Evolutionary conservation across 1,140 invertebrate species (phyloP).

Genomic region (Aethina tumida): DNA sequence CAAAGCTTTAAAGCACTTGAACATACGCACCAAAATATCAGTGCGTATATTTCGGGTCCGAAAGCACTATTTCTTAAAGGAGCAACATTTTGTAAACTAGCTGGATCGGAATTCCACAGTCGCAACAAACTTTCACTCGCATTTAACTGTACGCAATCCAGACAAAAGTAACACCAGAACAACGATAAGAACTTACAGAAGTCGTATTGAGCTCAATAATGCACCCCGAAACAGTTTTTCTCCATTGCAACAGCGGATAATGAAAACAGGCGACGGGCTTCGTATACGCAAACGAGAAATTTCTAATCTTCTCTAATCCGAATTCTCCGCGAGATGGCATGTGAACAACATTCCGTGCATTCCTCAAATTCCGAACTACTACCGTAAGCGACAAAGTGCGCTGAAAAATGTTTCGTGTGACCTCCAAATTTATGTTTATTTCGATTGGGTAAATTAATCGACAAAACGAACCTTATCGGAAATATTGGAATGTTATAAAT

Average conservation of each 20-base stretch:
- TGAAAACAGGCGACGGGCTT: slow-evolving; percentile 7
- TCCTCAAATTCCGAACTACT: not conserved
- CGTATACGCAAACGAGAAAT: slow-evolving; percentile 9
- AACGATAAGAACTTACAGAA: slow-evolving; percentile 4
- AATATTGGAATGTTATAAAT: too few relatives aligned
- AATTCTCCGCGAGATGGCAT: slow-evolving; percentile 19
- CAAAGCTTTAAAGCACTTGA: not conserved
- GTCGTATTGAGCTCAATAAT: not conserved
- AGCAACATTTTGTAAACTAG: too few relatives aligned
- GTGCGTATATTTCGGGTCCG: not conserved
- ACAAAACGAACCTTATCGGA: too few relatives aligned
- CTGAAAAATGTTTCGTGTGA: slow-evolving; percentile 8
- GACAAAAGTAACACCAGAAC: slow-evolving; percentile 1
- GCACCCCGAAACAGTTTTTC: slow-evolving; percentile 3
- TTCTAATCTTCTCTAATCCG: slow-evolving; percentile 7
- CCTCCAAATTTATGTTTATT: too few relatives aligned
- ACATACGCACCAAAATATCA: not conserved
- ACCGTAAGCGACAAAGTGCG: too few relatives aligned
- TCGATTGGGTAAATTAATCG: too few relatives aligned
- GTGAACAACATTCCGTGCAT: slow-evolving; percentile 5
- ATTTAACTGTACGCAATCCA: not conserved
- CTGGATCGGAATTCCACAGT: slow-evolving; percentile 3
- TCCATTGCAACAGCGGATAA: slow-evolving; percentile 6
- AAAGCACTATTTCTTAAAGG: slow-evolving; percentile 7
- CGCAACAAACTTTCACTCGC: slow-evolving; percentile 5